Conservation (phyloP, 1,140 invertebrate genomes). For the Ectropis grisescens region DNA sequence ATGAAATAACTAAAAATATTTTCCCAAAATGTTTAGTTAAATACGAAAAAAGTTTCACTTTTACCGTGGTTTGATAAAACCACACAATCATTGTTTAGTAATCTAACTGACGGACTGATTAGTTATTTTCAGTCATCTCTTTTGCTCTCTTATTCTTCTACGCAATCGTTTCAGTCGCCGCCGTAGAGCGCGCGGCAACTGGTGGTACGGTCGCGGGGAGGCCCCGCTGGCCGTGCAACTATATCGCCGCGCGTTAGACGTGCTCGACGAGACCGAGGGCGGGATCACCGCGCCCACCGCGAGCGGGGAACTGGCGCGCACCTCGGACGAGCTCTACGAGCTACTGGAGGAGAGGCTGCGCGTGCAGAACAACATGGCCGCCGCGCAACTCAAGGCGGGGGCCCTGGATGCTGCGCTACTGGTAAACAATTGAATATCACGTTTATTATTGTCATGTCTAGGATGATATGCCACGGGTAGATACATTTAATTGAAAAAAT, state of each 20-base stretch:
- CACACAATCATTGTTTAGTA: too few relatives aligned
- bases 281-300: constrained; percentile 59
- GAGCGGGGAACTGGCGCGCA: constrained; percentile 25
- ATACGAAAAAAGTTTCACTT: too few relatives aligned
- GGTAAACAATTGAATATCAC: too few relatives aligned
- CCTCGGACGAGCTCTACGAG: constrained; percentile 30
- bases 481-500: too few relatives aligned
- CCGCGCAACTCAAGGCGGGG: constrained; percentile 88
- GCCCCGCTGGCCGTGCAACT: constrained; percentile 84
- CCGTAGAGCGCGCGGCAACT: constrained; percentile 89
- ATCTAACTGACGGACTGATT: too few relatives aligned
- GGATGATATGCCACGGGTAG: too few relatives aligned
- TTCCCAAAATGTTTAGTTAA: too few relatives aligned
- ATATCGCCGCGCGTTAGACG: constrained; percentile 87
- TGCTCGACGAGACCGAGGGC: constrained; percentile 79
- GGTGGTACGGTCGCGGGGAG: constrained; percentile 87
- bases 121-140: too few relatives aligned
- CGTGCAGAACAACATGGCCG: constrained; percentile 91
- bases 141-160: too few relatives aligned
- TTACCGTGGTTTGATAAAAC: too few relatives aligned
- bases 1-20: too few relatives aligned
- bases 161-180: constrained; percentile 76
- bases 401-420: constrained; percentile 82
- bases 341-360: constrained; percentile 84
- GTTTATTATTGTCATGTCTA: too few relatives aligned